phyloP scores from a whole-genome alignment of 2,888 invertebrate species.

The Cerceris ruficornis region DNA sequence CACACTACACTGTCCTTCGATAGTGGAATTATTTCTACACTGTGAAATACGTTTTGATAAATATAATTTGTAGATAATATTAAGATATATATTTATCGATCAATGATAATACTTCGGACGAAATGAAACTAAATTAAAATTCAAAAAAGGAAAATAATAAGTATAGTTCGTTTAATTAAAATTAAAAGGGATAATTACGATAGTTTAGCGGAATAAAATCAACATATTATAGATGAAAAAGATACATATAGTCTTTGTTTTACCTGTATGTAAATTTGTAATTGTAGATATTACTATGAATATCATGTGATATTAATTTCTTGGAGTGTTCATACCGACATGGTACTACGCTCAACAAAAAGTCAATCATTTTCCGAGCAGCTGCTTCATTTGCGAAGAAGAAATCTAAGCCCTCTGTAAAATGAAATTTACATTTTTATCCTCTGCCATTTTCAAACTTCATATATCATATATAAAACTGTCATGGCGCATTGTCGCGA shows the following conservation, averaged over 20 bases:
- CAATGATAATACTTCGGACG: no score
- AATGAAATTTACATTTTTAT: neutral
- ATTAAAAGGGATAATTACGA: no score
- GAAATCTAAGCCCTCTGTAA: conserved; percentile 95
- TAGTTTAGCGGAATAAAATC: no score
- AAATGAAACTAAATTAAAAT: no score
- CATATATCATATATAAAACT: no score
- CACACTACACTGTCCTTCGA: conserved; percentile 97
- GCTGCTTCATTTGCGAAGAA: conserved; percentile 94
- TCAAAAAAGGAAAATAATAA: neutral
- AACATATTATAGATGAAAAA: neutral
- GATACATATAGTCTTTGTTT: neutral
- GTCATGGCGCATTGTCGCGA: no score
- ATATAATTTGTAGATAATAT: neutral
- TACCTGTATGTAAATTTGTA: conserved; percentile 94
- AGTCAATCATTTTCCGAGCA: conserved; percentile 98
- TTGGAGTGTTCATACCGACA: conserved; percentile 94
- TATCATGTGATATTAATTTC: conserved; percentile 97
- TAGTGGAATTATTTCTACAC: conserved; percentile 97
- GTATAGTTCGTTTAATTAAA: neutral
- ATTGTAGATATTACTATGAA: conserved; percentile 97
- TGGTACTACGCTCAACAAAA: conserved; percentile 93
- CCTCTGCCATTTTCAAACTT: no score
- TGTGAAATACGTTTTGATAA: conserved; percentile 71
- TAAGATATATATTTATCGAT: no score